These are phyloP conservation scores for Hypocryptadius cinnamomeus DNA, from an alignment of 2,113 vertebrate species.

Conservation along the genomic window DNA sequence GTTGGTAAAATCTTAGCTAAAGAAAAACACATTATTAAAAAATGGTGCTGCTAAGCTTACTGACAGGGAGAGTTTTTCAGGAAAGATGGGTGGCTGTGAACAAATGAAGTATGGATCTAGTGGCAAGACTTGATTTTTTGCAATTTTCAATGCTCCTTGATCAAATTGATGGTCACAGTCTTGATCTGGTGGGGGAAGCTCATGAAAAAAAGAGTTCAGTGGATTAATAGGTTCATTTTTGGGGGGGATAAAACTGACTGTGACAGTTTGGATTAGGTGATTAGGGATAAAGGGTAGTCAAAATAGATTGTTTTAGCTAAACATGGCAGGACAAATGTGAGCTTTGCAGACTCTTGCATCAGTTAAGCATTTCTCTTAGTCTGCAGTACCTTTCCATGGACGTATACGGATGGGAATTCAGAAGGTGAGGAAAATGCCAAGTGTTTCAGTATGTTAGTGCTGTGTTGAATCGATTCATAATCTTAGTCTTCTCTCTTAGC, in stretches of 20 bases:
- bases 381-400: not conserved
- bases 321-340: not conserved
- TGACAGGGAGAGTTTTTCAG: not conserved
- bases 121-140: not conserved
- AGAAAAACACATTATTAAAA: not conserved
- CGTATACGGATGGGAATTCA: rapidly evolving
- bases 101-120: not conserved
- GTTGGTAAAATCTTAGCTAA: not conserved
- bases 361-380: not conserved
- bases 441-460: not conserved
- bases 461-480: not conserved
- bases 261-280: not conserved
- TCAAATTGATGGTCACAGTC: not conserved
- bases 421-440: not conserved
- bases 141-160: not conserved
- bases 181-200: not conserved
- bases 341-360: not conserved
- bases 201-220: not conserved
- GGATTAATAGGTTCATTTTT: not conserved
- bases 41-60: not conserved
- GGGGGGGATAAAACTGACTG: not conserved
- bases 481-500: not conserved
- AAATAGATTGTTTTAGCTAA: not conserved
- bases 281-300: not conserved
- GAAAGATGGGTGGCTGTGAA: not conserved